Base-by-base conservation (phyloP, 2,113 vertebrate species). In the Ceyx cyanopectus region DNA sequence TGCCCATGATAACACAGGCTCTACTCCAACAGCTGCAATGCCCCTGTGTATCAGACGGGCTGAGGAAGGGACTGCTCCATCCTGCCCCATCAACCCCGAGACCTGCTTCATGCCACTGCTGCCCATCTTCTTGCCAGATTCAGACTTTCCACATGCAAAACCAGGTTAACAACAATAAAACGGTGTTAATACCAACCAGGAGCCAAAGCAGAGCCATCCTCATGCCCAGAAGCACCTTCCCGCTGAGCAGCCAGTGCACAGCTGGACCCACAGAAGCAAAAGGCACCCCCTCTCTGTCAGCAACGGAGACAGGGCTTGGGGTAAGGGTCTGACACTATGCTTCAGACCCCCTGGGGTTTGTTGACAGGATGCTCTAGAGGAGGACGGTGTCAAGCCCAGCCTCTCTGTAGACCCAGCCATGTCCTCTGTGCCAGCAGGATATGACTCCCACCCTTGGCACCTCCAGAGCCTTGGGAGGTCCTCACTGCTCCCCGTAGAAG, bases 251-350 rank as follows among this genome's bases (percentile, higher is more conserved):
- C 8, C 26, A 14, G 24, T 11, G 22, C 5, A 7, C 4, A 8
- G 62, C 51, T 12, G 8, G n/a, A 21, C 30, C 30, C 63, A 50
- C 23, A 3, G 0, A 6, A 50, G n/a, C 67, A 83, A 43, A 19
- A 68, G 74, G 68, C 77, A 41, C 54, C 27, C 58, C 48, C 41
- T n/a, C 63, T 41, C 41, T 2, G 3, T 53, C 29, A 61, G 30
- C 30, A n/a, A 34, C 1, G 0, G 51, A 16, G 46, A 72, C 2
- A 7, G 12, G 58, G 56, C 12, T 5, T 1, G 2, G 56, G 50
- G 10, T 11, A 29, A 29, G 40, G 9, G 24, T 46, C 53, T 3
- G 8, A 41, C 0, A 1, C 17, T 48, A 14, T 0, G 0, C 34
- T 9, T 2, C 75, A 61, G 41, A 62, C 13, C 29, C 65, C 60